Evolutionary conservation across 1,140 invertebrate genomes (phyloP), one percentile per base, ranked within the genome.

Genomic region (Halyomorpha halys): DNA sequence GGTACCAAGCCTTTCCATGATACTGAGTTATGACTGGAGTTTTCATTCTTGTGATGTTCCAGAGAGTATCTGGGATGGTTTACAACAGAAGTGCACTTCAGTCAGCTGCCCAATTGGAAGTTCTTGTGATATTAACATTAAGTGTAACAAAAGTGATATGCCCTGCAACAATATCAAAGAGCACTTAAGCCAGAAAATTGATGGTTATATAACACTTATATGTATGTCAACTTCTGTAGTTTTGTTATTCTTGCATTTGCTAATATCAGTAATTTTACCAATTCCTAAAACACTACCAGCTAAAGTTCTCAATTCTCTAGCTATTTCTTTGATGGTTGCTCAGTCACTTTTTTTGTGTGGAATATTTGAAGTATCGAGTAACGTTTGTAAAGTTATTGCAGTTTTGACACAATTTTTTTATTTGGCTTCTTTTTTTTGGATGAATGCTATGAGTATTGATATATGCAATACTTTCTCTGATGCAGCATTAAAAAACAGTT

Each of bases 401-500:
- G 18, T 23, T 25, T 44, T 23, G 15, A 51, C 76, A 73, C 62
- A 73, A 13, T 65, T 53, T 45, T 65, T 61, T 30, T 54, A 45
- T 19, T 21, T 53, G 13, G 14, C 64, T 16, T 27, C 64, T 15
- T 65, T 65, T 27, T 65, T 65, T 44, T 65, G 64, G 64, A 65
- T 65, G 64, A 65, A 65, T 44, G 60, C 47, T 15, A 65, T 65
- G 64, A 61, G 59, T 44, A 60, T 60, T 14, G 64, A 65, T 39
- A 47, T 65, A 18, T 65, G 64, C 45, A 27, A 49, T 6, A 65
- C 64, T 0, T 65, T 65, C 53, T 74, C 19, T 76, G 75, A 76
- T 63, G 70, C 0, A 19, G 69, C 5, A 72, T 75, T n/a, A 25
- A 70, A 1, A 72, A 75, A 44, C 71, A 74, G 0, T 15, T 61